A percentile compares a stretch with the other conserved stretches of the same genome.
Conservation (phyloP, 1,140 invertebrate genomes). For the Drosophila parabipectinata region DNA sequence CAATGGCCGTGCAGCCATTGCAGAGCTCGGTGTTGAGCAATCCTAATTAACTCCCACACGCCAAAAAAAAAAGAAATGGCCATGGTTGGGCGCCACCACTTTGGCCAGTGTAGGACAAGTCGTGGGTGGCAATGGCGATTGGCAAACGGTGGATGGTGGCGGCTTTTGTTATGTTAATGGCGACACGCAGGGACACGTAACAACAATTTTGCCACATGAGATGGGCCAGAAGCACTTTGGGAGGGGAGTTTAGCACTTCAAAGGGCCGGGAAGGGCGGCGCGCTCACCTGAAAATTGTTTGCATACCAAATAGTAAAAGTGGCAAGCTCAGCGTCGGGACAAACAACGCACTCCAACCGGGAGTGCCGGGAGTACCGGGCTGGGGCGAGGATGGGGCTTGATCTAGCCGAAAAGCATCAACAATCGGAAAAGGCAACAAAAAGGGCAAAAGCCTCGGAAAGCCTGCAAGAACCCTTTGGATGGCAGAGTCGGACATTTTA, state of each 20-base stretch:
- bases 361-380: neutral
- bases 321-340: constrained; percentile 42
- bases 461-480: constrained; percentile 53
- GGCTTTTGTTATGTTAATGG: constrained; percentile 82
- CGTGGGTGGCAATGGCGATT: constrained; percentile 6
- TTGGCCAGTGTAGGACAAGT: constrained; percentile 4
- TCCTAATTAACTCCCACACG: neutral
- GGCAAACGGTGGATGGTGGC: constrained; percentile 21
- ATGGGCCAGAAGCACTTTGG: constrained; percentile 37
- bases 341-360: constrained; percentile 67
- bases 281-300: constrained; percentile 56
- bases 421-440: constrained; percentile 19
- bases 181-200: constrained; percentile 62
- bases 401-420: constrained; percentile 37
- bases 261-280: constrained; percentile 25
- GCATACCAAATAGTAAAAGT: constrained; percentile 80
- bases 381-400: constrained; percentile 35
- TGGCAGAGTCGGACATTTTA: constrained; percentile 68
- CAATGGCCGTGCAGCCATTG: no score
- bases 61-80: neutral
- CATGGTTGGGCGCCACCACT: neutral
- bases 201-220: constrained; percentile 70
- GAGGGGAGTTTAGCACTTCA: constrained; percentile 66
- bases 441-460: constrained; percentile 25
- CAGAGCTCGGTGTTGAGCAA: neutral